Evolutionary conservation across 2,888 invertebrate genomes (phyloP), one percentile per base, ranked within the genome.

Genomic region (Teleiodes luculella): DNA sequence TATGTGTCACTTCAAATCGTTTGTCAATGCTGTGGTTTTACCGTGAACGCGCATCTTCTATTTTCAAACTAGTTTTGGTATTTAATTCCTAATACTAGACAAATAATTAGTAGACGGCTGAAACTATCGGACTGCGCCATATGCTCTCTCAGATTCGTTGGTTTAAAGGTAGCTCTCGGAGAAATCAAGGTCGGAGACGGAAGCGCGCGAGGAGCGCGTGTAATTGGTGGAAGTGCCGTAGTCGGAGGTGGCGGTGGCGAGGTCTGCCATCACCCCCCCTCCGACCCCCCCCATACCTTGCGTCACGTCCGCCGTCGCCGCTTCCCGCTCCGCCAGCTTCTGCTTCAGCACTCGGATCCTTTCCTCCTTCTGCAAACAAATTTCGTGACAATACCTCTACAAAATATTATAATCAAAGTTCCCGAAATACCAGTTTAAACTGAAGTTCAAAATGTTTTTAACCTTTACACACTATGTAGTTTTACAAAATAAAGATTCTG

Each of bases 141-240:
- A 43, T 11, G 43, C 28, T 37, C 37, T 37, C 13, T 37, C 18
- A 16, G 16, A 28, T 28, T 8, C 24, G 8, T 28, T 4, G 28
- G 43, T n/a, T 80, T 83, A 96, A 74, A 96, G 92, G 85, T 96
- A 96, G 77, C 96, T 95, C 81, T 96, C 96, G 62, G 96, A 96
- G 83, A 96, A 95, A 82, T 96, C 96, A 75, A 95, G 92, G 85
- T 96, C 96, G 59, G 96, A 96, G 80, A 95, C 95, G 78, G 95
- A 95, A 76, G 95, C 95, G 69, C 95, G 92, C 60, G 95, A 95
- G 63, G 95, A 95, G 72, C 95, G 92, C 66, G 95, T 95, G 86
- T 94, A 93, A 79, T 94, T 92, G 74, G 94, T 94, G 66, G 95
- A 95, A 67, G 95, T 95, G 81, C 94, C 95, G 72, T 90, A 90